Percentiles rank a stretch among this genome's conserved stretches.
Evolutionary conservation across 2,888 invertebrate species (phyloP).

Genomic region (Ennomos fuscantarius): DNA sequence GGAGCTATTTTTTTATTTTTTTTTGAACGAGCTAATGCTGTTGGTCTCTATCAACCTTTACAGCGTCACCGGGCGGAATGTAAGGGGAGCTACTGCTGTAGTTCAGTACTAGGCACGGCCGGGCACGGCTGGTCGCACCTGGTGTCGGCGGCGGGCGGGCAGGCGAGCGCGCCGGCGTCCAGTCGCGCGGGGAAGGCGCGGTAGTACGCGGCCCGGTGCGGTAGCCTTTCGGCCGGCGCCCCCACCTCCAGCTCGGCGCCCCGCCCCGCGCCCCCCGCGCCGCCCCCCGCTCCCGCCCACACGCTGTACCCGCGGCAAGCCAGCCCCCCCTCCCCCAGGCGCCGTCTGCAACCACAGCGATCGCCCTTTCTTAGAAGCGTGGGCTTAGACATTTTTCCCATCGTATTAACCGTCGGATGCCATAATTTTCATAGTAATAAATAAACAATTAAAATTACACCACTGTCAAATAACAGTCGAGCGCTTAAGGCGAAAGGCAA

Average conservation of each 20-base stretch:
- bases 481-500: too few relatives aligned
- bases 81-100: slow-evolving; percentile 9
- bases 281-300: slow-evolving; percentile 71
- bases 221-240: slow-evolving; percentile 91
- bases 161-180: slow-evolving; percentile 84
- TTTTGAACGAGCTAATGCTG: too few relatives aligned
- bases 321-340: slow-evolving; percentile 73
- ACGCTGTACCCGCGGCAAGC: slow-evolving; percentile 76
- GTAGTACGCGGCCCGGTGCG: slow-evolving; percentile 89
- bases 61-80: too few relatives aligned
- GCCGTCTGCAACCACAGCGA: slow-evolving; percentile 65
- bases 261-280: slow-evolving; percentile 64
- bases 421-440: too few relatives aligned
- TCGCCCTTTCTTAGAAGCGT: background rate
- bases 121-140: slow-evolving; percentile 51
- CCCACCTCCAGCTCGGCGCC: slow-evolving; percentile 92
- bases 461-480: too few relatives aligned
- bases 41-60: too few relatives aligned
- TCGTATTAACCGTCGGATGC: too few relatives aligned
- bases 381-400: too few relatives aligned
- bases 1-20: too few relatives aligned
- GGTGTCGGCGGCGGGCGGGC: slow-evolving; percentile 70
- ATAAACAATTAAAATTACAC: too few relatives aligned
- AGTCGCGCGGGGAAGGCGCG: slow-evolving; percentile 95
- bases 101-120: slow-evolving; percentile 5